Conservation (phyloP, 1,140 invertebrate genomes). For the Babylonia areolata region DNA sequence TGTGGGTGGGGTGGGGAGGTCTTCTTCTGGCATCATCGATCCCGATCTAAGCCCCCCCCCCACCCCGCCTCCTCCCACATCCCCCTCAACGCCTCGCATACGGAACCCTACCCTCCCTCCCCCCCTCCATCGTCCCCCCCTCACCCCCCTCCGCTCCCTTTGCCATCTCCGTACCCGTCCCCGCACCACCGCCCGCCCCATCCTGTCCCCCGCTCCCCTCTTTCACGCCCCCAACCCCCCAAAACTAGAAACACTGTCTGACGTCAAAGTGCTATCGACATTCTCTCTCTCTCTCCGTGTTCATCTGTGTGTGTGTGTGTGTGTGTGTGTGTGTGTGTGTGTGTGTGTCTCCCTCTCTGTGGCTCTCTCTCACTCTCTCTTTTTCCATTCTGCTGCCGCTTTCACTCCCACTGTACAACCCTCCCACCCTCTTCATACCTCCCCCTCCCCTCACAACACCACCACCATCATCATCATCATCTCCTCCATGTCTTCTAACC, state of each 20-base stretch:
- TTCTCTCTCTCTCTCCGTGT: not conserved
- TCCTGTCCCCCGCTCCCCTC: not conserved
- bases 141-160: not conserved
- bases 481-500: not conserved
- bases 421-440: not conserved
- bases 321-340: no score
- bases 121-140: not conserved
- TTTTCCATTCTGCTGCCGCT: not conserved
- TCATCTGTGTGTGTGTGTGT: no score
- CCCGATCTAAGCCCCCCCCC: not conserved
- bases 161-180: not conserved
- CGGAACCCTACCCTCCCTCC: not conserved
- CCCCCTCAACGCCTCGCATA: not conserved
- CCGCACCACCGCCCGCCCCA: not conserved
- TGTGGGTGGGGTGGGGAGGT: no score
- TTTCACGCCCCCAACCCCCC: no score
- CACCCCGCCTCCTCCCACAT: not conserved
- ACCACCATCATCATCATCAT: no score
- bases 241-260: slow-evolving; percentile 5
- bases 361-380: not conserved
- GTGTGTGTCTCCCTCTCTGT: no score
- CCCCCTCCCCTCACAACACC: not conserved
- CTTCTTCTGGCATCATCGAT: no score
- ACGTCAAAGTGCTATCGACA: slow-evolving; percentile 12
- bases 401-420: not conserved